Percentiles rank a stretch among this genome's conserved stretches.
Evolutionary conservation across 1,140 invertebrate species (phyloP).

Genomic region (Atta texana): DNA sequence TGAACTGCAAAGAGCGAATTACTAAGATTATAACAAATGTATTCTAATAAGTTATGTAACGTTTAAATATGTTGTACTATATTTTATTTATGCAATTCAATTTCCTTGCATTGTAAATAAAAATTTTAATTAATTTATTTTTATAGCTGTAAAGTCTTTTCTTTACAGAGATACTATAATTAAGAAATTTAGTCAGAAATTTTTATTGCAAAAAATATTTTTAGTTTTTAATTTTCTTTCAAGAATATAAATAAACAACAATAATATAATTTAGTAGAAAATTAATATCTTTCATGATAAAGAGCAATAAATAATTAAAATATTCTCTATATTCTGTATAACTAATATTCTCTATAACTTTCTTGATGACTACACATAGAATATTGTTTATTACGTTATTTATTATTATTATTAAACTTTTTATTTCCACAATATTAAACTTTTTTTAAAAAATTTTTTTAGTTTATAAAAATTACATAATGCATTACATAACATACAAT

Average conservation of each 20-base stretch:
- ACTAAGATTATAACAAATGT: neutral
- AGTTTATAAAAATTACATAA: neutral
- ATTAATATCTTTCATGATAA: neutral
- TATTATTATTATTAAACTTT: no score
- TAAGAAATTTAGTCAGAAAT: neutral
- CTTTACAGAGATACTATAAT: neutral
- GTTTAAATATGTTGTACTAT: neutral
- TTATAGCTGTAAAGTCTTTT: neutral
- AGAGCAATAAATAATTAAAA: neutral
- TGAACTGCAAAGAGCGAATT: neutral
- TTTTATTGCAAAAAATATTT: neutral
- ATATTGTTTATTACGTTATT: neutral
- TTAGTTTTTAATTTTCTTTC: neutral
- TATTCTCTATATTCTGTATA: no score
- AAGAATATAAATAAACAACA: neutral
- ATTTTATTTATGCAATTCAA: neutral
- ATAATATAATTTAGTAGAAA: no score
- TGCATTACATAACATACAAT: neutral
- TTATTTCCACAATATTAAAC: neutral
- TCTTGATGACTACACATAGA: neutral
- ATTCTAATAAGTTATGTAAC: neutral
- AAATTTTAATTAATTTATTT: constrained; percentile 13
- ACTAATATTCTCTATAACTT: neutral
- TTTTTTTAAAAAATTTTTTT: neutral
- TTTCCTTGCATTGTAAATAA: neutral